Evolutionary conservation across 2,888 invertebrate genomes (phyloP), one percentile per base, ranked within the genome.

Genomic region (Meiosimyza decipiens): DNA sequence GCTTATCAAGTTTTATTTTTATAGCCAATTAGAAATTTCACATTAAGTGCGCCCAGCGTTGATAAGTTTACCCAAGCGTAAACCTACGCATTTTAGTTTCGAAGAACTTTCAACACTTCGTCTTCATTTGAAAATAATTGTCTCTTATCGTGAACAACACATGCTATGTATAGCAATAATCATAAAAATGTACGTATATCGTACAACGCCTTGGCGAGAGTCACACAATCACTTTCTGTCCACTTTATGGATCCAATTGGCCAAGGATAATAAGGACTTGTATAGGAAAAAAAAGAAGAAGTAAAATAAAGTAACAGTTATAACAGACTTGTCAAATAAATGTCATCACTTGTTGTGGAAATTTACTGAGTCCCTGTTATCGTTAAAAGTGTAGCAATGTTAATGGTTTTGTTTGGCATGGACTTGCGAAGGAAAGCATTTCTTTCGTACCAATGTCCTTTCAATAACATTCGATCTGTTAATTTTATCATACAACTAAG

Each of bases 251-350:
- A 22, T 6, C 13, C 57, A 22, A 57, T 28, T 57, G 28, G 57
- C 28, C 18, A 9, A 28, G 6, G 57, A 57, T 11, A 57, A 57
- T 28, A 57, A 5, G 9, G 52, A 22, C 11, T 60, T 51, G 15
- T 9, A 51, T 3, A 28, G 50, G 51, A 55, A 28, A 28, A n/a
- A 13, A 49, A 22, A 22, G 2, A n/a, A n/a, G 16, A 28, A 22
- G 22, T 3, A 1, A 6, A 9, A 40, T 40, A 40, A 40, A 40
- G 40, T 40, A 40, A 40, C 40, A 40, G 40, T 40, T 40, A 40
- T 40, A 40, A 51, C 65, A 52, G 65, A 62, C 70, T 57, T 57
- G 71, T 64, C 64, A 55, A 71, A 71, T 63, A 55, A 71, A 64
- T 64, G 71, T 71, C 71, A 54, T 47, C 22, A 28, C 52, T 65